Conservation (phyloP, 2,113 vertebrate species). For the Thomomys bottae region DNA sequence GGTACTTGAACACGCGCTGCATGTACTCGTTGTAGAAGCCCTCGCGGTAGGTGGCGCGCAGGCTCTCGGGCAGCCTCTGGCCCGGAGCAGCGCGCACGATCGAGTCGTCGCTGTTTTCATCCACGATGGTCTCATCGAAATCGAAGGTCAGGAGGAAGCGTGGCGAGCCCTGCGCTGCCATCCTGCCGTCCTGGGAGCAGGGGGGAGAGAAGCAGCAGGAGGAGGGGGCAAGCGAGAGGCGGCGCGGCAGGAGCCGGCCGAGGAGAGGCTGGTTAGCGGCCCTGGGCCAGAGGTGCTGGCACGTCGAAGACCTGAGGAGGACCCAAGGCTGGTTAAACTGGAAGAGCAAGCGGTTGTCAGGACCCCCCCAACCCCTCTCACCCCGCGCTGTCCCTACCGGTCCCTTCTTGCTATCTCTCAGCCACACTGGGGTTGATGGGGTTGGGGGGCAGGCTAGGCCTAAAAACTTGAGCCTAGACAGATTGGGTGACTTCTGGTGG, state of each 20-base stretch:
- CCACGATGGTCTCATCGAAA: constrained; percentile 97
- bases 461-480: too few relatives aligned
- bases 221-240: constrained; percentile 70
- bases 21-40: constrained; percentile 96
- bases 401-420: not conserved
- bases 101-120: constrained; percentile 95
- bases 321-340: constrained; percentile 74
- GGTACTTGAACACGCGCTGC: constrained; percentile 91
- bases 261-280: constrained; percentile 75
- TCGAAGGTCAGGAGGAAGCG: constrained; percentile 95
- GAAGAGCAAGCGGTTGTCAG: not conserved
- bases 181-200: constrained; percentile 86
- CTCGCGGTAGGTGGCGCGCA: constrained; percentile 91
- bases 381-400: not conserved
- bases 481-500: not conserved
- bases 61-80: constrained; percentile 88
- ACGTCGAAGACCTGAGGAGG: constrained; percentile 78
- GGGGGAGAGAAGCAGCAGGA: constrained; percentile 61
- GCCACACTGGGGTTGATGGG: not conserved
- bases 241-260: constrained; percentile 73
- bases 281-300: constrained; percentile 67
- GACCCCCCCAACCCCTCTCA: too few relatives aligned
- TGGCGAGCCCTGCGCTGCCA: constrained; percentile 85
- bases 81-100: constrained; percentile 90
- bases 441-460: not conserved